A percentile compares a stretch with the other conserved stretches of the same genome.
These are phyloP conservation scores for Eristalis intricaria DNA, from an alignment of 2,888 invertebrate genomes.

Conservation along the genomic window DNA sequence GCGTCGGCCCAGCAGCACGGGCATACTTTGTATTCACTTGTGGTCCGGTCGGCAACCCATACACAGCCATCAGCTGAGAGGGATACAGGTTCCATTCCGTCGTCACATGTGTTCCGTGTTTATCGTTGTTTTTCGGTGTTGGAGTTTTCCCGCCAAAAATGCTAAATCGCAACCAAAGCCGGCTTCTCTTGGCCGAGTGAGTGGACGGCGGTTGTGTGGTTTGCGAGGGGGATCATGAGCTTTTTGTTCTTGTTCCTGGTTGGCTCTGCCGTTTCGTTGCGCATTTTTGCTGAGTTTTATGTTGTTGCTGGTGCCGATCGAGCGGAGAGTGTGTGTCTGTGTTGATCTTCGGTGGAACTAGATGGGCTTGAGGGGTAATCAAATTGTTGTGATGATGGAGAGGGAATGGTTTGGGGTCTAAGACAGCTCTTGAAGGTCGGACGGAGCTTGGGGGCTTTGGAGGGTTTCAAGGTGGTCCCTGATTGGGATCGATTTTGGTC, in stretches of 20 bases:
- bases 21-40: not conserved
- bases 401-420: not conserved
- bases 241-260: not conserved
- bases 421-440: too few species aligned
- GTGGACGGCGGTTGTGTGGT: not conserved
- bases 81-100: slow-evolving; percentile 7
- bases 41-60: not conserved
- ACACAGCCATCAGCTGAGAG: not conserved
- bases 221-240: not conserved
- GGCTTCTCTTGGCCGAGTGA: not conserved
- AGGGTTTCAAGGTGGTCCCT: too few species aligned
- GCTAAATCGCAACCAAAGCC: slow-evolving; percentile 26
- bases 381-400: not conserved
- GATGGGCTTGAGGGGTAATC: not conserved
- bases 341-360: not conserved
- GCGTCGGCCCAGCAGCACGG: not conserved
- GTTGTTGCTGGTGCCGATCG: not conserved
- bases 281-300: not conserved
- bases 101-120: slow-evolving; percentile 37
- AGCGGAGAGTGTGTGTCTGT: not conserved
- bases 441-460: too few species aligned
- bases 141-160: slow-evolving; percentile 67
- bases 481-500: too few species aligned
- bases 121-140: slow-evolving; percentile 16
- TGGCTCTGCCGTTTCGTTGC: not conserved